These are phyloP conservation scores for Odocoileus hemionus DNA, from an alignment of 2,113 vertebrate species.

Conservation along the genomic window DNA sequence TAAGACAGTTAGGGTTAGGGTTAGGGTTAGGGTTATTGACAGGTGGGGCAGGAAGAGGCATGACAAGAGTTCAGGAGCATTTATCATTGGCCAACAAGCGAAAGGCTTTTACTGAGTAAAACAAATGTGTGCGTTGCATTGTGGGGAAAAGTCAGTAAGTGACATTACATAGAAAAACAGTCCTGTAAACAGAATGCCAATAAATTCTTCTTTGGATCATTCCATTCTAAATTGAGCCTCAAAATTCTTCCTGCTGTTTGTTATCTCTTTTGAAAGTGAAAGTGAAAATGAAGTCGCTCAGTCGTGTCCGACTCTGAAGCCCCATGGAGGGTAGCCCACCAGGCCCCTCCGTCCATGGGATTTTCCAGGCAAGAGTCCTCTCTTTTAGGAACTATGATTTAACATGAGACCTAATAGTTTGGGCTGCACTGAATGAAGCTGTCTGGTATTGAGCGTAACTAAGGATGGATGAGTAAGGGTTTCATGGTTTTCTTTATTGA, in stretches of 20 bases:
- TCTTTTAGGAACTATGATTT: background rate
- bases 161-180: background rate
- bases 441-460: background rate
- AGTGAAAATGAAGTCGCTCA: background rate
- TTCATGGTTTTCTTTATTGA: background rate
- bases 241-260: background rate
- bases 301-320: background rate
- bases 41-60: background rate
- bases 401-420: background rate
- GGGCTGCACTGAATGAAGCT: background rate
- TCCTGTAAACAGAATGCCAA: background rate
- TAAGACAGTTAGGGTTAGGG: conserved; percentile 1
- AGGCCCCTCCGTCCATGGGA: background rate
- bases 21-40: background rate
- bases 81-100: background rate
- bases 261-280: background rate
- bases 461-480: background rate
- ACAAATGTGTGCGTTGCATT: background rate
- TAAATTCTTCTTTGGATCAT: background rate
- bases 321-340: background rate
- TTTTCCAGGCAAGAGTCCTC: background rate
- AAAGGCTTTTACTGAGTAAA: background rate
- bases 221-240: background rate
- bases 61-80: background rate
- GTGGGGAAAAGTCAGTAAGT: background rate